Base-by-base conservation (phyloP, 64 coral and sea anemone species). In the Pocillopora damicornis region DNA sequence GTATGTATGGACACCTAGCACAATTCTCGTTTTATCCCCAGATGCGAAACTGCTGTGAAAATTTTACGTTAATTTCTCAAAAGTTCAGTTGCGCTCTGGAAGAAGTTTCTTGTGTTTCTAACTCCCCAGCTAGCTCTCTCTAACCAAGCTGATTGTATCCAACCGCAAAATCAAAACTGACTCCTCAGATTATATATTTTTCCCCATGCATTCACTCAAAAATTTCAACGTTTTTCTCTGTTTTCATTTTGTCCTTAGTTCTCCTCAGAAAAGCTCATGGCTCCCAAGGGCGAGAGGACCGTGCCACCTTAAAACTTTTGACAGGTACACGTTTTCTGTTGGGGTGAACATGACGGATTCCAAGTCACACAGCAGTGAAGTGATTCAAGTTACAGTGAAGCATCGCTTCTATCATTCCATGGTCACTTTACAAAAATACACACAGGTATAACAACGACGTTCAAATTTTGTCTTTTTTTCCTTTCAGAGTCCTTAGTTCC, bases 261-360 rank as follows among this genome's bases (percentile, higher is more conserved):
- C 65, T 13, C 37, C 14, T 60, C 67, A 83, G n/a, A 25, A 75
- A 68, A 17, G 86, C 73, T 30, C 45, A 13, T 79, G 86, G 66
- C 84, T 91, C 86, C 59, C 79, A 78, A 76, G 84, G 71, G 75
- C 73, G 13, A 88, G 79, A 79, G 91, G 80, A 36, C 51, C 72
- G 36, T 95, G 93, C 36, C 91, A 89, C 30, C 87, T 95, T 7
- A 92, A 73, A 37, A 69, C 87, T 63, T 95, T 89, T 45, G 90
- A 95, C 74, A 92, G 91, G 59, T 95, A 95, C 75, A 95, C 89
- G 4, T 95, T 95, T 58, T 61, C 59, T 20, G 85, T 95, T 87
- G 86, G 93, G 51, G 57, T 95, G 13, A 74, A 83, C 22, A 86
- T 95, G 56, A 76, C 86, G 59, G 77, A 60, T 60, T 8, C 51